Evolutionary conservation across 2,888 invertebrate species (phyloP).

Genomic region (Patella depressa): DNA sequence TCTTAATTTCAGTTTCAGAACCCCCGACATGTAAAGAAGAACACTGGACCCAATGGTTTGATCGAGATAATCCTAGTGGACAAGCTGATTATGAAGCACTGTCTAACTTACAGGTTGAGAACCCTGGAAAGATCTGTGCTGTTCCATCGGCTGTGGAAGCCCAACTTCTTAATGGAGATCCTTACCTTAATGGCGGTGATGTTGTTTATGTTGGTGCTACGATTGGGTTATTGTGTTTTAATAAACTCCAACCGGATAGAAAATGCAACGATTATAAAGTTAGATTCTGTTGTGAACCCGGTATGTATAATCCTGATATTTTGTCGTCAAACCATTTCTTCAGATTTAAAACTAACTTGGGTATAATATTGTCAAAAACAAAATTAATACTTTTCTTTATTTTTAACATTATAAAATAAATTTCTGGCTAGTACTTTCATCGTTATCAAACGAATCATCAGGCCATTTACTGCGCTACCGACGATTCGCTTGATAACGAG

Average conservation of each 20-base stretch:
- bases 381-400: no score
- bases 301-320: no score
- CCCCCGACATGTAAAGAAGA: not conserved
- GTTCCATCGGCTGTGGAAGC: not conserved
- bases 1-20: not conserved
- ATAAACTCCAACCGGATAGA: not conserved
- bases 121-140: not conserved
- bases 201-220: not conserved
- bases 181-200: not conserved
- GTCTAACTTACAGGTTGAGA: not conserved
- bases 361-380: no score
- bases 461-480: no score
- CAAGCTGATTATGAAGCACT: not conserved
- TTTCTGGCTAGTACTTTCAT: no score
- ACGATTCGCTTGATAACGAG: no score
- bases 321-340: no score
- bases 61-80: conserved; percentile 2
- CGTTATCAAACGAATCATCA: no score
- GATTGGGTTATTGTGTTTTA: not conserved
- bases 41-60: conserved; percentile 1
- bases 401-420: no score
- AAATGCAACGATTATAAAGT: not conserved
- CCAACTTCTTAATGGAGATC: not conserved
- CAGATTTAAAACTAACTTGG: no score
- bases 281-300: not conserved